Evolutionary conservation across 2,113 vertebrate genomes (phyloP), one percentile per base, ranked within the genome.

Genomic region (Myodes glareolus): DNA sequence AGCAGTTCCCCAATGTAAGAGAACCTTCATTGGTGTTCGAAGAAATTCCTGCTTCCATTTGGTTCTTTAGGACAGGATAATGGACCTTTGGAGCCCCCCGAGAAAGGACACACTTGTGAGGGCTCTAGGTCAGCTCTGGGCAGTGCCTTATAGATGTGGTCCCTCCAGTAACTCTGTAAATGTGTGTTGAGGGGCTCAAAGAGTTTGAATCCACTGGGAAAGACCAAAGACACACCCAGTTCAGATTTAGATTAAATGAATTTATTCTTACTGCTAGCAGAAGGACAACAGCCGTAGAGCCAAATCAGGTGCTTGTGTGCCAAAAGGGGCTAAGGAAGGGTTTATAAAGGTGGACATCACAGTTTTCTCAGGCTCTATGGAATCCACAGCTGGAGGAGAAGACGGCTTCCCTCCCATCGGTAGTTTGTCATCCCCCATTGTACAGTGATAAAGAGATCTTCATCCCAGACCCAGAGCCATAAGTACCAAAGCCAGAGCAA

Each of bases 21-120:
- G 73, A 75, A 90, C 23, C 27, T 67, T 90, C 45, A 80, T 21
- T 72, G 47, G 65, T 94, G 36, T 93, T 86, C 45, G 39, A 81
- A 81, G 90, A 97, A 96, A 90, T 72, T 93, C 19, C 61, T 27
- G 7, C 65, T 89, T 96, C 52, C 21, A 17, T 70, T 86, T 91
- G 72, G 81, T 67, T 86, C 52, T 65, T 65, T n/a, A 2, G 0
- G 80, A 81, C 73, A 45, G 76, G 95, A 67, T 91, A 77, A 77
- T 87, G 76, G 92, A 50, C 77, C 52, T 67, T 94, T 16, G 73
- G 61, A 67, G 25, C 78, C 85, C 85, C 84, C 73, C 39, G n/a
- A 42, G 76, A 76, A 63, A 47, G 88, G 77, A 93, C 0, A 0
- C 50, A 47, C 52, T 82, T 58, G 3, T 81, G 91, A 63, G 82